A percentile compares a stretch with the other conserved stretches of the same genome.
Evolutionary conservation across 2,797 vertebrate genomes (phyloP).

Genomic region (Coccyzus lansbergi): DNA sequence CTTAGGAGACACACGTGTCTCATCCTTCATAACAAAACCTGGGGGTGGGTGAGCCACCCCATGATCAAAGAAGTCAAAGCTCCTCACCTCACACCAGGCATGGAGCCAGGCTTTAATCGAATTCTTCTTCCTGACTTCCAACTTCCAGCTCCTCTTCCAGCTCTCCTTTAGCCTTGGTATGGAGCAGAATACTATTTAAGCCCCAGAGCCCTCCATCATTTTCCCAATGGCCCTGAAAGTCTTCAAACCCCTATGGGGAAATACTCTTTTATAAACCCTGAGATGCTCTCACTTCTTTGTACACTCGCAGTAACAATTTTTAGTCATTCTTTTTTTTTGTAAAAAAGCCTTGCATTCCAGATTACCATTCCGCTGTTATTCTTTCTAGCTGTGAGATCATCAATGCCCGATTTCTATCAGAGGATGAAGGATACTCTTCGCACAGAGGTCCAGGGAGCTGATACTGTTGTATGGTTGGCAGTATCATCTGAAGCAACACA

Average conservation of each 20-base stretch:
- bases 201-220: no score
- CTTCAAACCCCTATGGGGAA: background rate
- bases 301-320: background rate
- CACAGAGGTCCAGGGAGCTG: constrained; percentile 83
- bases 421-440: constrained; percentile 84
- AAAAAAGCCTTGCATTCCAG: background rate
- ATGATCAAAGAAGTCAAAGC: no score
- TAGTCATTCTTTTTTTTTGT: background rate
- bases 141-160: no score
- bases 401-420: constrained; percentile 84
- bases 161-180: no score
- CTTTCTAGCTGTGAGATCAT: constrained; percentile 77
- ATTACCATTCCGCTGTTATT: background rate
- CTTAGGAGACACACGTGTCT: no score
- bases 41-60: no score
- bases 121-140: no score
- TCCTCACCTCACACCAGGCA: no score
- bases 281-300: background rate
- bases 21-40: no score
- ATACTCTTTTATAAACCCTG: background rate
- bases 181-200: no score
- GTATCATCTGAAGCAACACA: constrained; percentile 68
- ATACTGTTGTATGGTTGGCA: constrained; percentile 83
- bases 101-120: no score
- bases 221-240: no score